Evolutionary conservation across 2,113 vertebrate species (phyloP), one percentile per base, ranked within the genome.

Genomic region (Sturnira hondurensis): DNA sequence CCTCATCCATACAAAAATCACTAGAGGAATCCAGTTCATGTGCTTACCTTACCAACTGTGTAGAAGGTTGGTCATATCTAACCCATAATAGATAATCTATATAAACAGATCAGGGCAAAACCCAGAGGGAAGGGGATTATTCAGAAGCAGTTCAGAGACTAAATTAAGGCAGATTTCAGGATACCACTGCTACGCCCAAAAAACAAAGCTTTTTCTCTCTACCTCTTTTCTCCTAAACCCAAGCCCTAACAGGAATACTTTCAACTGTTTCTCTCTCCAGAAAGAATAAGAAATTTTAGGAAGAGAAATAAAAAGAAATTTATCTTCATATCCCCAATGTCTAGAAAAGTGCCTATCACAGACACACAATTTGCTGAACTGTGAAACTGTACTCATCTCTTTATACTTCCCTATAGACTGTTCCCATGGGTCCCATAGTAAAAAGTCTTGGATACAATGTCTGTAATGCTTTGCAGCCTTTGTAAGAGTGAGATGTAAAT

Each of bases 271-370:
- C 56, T 87, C n/a, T 31, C 63, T 56, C 47, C 50, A 90, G 4
- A 54, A 70, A 80, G 1, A 19, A 43, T 54, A 65, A 80, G 20
- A 73, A 45, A 61, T 36, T 91, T 70, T 71, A 56, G 24, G 38
- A 73, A 78, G 26, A 76, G n/a, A 94, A 11, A 52, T 70, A 86
- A 22, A 83, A 70, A 54, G 11, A n/a, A 78, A 92, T 43, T 61
- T 36, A 74, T 65, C 36, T 82, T 83, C 36, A 47, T 26, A 80
- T 13, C 17, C 26, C 43, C 16, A 70, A 1, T 5, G 11, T 70
- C 41, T 61, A 95, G n/a, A 77, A 56, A 91, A 82, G 13, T 31
- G 36, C 28, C 81, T 20, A 47, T 54, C 61, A 61, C 31, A 63
- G 28, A 47, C 10, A 8, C 5, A 70, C 28, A 26, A 43, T 15